phyloP scores from a whole-genome alignment of 2,113 vertebrate genomes.

The Pseudopodoces humilis region DNA sequence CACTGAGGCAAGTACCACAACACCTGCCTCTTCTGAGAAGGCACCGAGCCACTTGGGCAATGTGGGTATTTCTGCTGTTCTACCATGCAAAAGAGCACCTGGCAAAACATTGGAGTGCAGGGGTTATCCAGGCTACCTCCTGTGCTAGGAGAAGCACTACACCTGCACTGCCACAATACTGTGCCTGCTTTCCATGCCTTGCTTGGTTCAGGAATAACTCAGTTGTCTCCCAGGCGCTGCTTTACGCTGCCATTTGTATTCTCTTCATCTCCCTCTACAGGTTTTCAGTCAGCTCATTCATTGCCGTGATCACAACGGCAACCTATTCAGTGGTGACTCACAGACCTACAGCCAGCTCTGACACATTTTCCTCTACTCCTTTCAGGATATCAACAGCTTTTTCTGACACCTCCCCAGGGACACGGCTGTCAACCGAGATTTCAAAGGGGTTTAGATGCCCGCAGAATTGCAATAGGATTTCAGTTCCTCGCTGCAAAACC shows the following conservation, averaged over 20 bases:
- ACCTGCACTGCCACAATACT: neutral
- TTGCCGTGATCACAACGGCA: neutral
- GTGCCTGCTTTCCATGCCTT: neutral
- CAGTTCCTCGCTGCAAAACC: neutral
- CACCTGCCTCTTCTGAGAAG: neutral
- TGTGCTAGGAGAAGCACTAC: neutral
- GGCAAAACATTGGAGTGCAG: neutral
- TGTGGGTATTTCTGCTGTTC: neutral
- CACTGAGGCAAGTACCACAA: neutral
- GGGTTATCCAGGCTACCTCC: neutral
- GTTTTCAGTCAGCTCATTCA: neutral
- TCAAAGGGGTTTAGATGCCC: neutral
- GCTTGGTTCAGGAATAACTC: neutral
- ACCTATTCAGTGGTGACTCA: neutral
- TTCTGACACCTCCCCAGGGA: slow-evolving; percentile 2
- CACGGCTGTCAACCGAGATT: neutral
- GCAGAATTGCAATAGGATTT: neutral
- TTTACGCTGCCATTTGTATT: neutral
- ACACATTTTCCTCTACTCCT: neutral
- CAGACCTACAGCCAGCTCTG: neutral
- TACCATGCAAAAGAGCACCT: neutral
- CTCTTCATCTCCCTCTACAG: neutral
- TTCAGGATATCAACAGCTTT: neutral
- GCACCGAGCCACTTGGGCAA: neutral
- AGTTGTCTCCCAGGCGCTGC: fast-evolving